Evolutionary conservation across 35 echinoderm and acorn worm species (phyloP), one percentile per base, ranked within the genome.

Genomic region (Hemicentrotus pulcherrimus): DNA sequence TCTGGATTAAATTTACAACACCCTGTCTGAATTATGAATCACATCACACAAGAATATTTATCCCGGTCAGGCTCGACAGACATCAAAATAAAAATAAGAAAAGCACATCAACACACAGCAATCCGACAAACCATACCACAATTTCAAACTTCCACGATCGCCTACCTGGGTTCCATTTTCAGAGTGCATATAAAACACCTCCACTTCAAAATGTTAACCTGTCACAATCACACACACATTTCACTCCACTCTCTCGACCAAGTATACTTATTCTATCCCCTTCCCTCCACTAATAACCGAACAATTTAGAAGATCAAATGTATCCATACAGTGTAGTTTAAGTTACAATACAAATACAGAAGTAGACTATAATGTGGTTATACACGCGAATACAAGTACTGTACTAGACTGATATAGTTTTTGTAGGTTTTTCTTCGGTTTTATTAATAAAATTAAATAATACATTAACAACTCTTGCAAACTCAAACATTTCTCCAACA

Each of bases 361-460:
- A 41, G 35, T 5, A 41, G n/a, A 86, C 22, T 41, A 12, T 12
- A 86, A 13, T 31, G 24, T 86, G 85, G 24, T 18, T 86, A 31
- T 1, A 28, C n/a, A n/a, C 24, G 32, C 35, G 9, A 86, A 86
- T 86, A 31, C 32, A 30, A 30, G 30, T 22, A 86, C 50, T 55
- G 50, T 55, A 55, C 50, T 15, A 55, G 50, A 55, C 15, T 86
- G n/a, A 86, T 11, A 90, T 45, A 93, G 5, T 93, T 50, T 87
- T 93, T 93, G 13, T 93, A 47, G 16, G 46, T 22, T 93, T 93
- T 93, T 93, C 48, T 93, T 59, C 30, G 48, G 48, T 93, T 93
- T 93, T 93, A 93, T 93, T 93, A 93, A 93, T 93, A 93, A 93
- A 93, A 93, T 93, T 93, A 93, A 93, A 93, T 93, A 93, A 93